These are phyloP conservation scores for Rhabdomys pumilio DNA, from an alignment of 2,797 vertebrate species.

Conservation along the genomic window DNA sequence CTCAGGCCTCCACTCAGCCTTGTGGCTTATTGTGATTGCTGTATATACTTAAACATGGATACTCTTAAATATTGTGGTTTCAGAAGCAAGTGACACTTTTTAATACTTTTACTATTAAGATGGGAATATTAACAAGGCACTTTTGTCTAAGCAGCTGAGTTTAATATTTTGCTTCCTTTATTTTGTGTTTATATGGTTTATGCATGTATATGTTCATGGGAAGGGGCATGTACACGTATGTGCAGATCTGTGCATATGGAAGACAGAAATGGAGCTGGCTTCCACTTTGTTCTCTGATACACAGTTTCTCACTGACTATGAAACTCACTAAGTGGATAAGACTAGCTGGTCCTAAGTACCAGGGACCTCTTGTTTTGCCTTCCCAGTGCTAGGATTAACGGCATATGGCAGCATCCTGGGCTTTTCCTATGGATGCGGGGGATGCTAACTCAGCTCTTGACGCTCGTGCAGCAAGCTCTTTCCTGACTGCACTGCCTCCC, in stretches of 20 bases:
- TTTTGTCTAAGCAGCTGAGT: conserved; percentile 17
- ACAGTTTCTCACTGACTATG: background rate
- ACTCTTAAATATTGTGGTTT: conserved; percentile 18
- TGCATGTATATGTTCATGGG: background rate
- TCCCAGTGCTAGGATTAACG: background rate
- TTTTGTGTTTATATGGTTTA: background rate
- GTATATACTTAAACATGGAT: background rate
- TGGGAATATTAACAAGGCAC: conserved; percentile 32
- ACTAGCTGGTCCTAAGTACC: background rate
- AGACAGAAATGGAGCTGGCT: background rate
- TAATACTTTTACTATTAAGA: conserved; percentile 47
- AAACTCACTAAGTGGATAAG: background rate
- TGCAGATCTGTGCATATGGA: background rate
- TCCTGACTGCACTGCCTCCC: background rate
- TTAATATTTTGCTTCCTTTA: conserved; percentile 8
- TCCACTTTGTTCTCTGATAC: background rate
- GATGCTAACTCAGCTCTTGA: background rate
- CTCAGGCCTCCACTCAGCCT: background rate
- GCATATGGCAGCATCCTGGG: background rate
- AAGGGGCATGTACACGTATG: background rate
- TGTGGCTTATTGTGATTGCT: background rate
- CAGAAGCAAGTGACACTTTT: conserved; percentile 42
- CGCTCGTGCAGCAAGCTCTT: background rate
- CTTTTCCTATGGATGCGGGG: background rate
- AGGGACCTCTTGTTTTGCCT: background rate